Evolutionary conservation across 2,888 invertebrate species (phyloP).

Genomic region (Drosophila atripex): DNA sequence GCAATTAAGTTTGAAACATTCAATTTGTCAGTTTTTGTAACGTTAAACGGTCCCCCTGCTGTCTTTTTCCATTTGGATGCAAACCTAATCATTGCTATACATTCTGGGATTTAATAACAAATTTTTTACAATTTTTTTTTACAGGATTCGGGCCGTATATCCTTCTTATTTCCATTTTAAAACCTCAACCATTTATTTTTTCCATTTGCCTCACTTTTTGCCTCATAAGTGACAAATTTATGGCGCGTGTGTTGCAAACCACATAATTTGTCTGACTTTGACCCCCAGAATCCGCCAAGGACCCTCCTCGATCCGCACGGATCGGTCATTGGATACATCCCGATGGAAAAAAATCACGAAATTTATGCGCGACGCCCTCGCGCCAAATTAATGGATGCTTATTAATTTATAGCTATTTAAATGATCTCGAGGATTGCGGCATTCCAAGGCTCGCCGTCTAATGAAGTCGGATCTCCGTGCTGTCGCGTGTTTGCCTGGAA

Average conservation of each 20-base stretch:
- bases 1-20: constrained; percentile 33
- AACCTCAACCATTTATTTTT: background rate
- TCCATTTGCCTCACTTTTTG: background rate
- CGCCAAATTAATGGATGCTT: constrained; percentile 79
- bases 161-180: background rate
- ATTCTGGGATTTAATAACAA: background rate
- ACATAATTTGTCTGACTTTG: constrained; percentile 76
- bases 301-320: constrained; percentile 12
- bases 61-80: background rate
- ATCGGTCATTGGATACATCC: constrained; percentile 44
- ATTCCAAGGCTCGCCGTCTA: constrained; percentile 66
- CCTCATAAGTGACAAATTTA: constrained; percentile 76
- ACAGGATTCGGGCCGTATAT: background rate
- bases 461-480: constrained; percentile 64
- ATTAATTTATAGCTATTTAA: constrained; percentile 79
- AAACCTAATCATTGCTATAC: background rate
- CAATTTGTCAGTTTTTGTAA: constrained; percentile 34
- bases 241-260: constrained; percentile 78
- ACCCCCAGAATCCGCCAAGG: constrained; percentile 38
- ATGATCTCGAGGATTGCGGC: constrained; percentile 71
- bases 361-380: constrained; percentile 75
- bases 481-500: constrained; percentile 54
- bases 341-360: constrained; percentile 55
- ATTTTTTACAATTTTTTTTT: background rate
- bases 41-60: constrained; percentile 3